Conservation (phyloP, 2,888 invertebrate species). For the Dugesia japonica region DNA sequence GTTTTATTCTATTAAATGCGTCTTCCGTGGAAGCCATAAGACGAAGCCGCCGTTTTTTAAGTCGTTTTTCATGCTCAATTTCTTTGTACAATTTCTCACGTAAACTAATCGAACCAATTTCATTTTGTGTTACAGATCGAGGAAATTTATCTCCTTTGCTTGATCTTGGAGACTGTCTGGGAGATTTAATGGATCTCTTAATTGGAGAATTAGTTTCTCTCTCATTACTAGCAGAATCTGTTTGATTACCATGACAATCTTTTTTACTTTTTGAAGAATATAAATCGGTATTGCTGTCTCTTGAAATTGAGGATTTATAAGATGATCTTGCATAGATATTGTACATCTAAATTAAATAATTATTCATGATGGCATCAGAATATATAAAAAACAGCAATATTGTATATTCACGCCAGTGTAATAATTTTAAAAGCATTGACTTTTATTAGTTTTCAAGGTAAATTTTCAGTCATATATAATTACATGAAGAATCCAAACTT, state of each 20-base stretch:
- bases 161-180: background rate
- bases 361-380: too few species aligned
- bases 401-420: too few species aligned
- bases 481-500: too few species aligned
- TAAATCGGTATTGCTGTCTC: slow-evolving; percentile 1
- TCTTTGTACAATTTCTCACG: slow-evolving; percentile 72
- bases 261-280: background rate
- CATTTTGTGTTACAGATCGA: background rate
- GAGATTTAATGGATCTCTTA: background rate
- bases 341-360: background rate
- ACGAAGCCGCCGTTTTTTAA: slow-evolving; percentile 72
- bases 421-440: too few species aligned
- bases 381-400: too few species aligned
- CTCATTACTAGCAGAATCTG: background rate
- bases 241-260: background rate
- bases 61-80: slow-evolving; percentile 79
- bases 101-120: background rate
- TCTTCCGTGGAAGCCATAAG: slow-evolving; percentile 84
- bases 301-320: background rate
- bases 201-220: background rate
- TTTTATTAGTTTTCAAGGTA: too few species aligned
- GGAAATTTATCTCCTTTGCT: slow-evolving; percentile 5
- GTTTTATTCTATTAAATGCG: slow-evolving; percentile 55
- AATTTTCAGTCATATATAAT: too few species aligned
- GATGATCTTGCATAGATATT: background rate